These are phyloP conservation scores for Parazoanthus darwini DNA, from an alignment of 92 coral and sea anemone genomes.

Conservation along the genomic window DNA sequence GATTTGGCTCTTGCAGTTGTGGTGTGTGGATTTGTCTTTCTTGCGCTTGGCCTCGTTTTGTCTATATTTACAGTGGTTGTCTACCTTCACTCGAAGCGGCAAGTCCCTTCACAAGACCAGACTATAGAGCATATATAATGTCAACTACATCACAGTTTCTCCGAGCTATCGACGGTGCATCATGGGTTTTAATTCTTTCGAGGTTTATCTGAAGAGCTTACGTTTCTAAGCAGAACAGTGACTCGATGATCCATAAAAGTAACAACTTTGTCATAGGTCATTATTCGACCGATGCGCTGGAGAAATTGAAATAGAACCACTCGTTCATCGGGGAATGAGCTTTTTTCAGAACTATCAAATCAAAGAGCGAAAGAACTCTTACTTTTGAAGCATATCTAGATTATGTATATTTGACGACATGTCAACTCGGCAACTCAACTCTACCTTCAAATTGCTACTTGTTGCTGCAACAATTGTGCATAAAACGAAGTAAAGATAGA, in stretches of 20 bases:
- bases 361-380: neutral
- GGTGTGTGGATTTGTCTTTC: constrained; percentile 35
- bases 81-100: neutral
- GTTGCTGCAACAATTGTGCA: neutral
- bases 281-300: neutral
- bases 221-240: neutral
- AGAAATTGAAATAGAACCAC: neutral
- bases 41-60: constrained; percentile 4
- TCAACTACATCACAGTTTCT: neutral
- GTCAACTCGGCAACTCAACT: neutral
- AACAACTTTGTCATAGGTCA: too few species aligned
- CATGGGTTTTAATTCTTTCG: neutral
- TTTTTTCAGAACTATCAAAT: neutral
- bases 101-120: neutral
- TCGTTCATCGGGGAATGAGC: neutral
- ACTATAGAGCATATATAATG: neutral
- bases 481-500: neutral
- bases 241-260: too few species aligned
- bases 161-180: neutral
- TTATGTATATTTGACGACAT: too few species aligned
- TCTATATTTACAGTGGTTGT: constrained; percentile 13
- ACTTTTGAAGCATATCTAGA: neutral
- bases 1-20: constrained; percentile 19
- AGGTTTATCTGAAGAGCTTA: neutral
- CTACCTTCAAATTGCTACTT: neutral